A percentile compares a stretch with the other conserved stretches of the same genome.
phyloP scores from a whole-genome alignment of 2,113 vertebrate species.

The Oncorhynchus gorbuscha region DNA sequence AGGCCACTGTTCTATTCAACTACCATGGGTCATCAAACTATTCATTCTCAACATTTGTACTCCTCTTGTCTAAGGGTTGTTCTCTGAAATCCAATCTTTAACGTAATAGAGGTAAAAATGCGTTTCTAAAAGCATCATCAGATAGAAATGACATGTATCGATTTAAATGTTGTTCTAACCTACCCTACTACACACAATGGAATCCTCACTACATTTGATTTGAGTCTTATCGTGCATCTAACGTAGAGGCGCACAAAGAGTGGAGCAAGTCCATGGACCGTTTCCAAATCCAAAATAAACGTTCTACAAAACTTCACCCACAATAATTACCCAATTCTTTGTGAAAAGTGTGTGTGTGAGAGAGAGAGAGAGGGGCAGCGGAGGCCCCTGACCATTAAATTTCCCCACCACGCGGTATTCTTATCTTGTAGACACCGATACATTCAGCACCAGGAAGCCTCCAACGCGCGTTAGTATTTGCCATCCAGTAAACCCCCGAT shows the following conservation, averaged over 20 bases:
- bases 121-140: too few relatives aligned
- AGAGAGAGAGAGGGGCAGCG: constrained; percentile 69
- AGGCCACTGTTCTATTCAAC: too few relatives aligned
- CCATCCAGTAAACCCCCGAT: constrained; percentile 84
- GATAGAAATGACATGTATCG: too few relatives aligned
- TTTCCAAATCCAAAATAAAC: constrained; percentile 81
- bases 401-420: constrained; percentile 70
- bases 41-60: too few relatives aligned
- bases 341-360: constrained; percentile 65
- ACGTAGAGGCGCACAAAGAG: constrained; percentile 11
- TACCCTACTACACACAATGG: neutral
- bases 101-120: too few relatives aligned
- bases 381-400: constrained; percentile 84
- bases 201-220: neutral
- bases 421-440: constrained; percentile 83
- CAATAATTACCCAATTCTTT: constrained; percentile 77
- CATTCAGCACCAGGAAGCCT: constrained; percentile 78
- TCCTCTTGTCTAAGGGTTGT: too few relatives aligned
- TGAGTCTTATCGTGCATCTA: too few relatives aligned
- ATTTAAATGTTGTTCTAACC: too few relatives aligned
- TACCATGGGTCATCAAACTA: too few relatives aligned
- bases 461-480: constrained; percentile 73
- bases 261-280: constrained; percentile 5
- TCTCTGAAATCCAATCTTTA: too few relatives aligned
- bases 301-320: constrained; percentile 77